These are phyloP conservation scores for Heliconius eleuchia DNA, from an alignment of 1,140 invertebrate genomes.

Conservation along the genomic window DNA sequence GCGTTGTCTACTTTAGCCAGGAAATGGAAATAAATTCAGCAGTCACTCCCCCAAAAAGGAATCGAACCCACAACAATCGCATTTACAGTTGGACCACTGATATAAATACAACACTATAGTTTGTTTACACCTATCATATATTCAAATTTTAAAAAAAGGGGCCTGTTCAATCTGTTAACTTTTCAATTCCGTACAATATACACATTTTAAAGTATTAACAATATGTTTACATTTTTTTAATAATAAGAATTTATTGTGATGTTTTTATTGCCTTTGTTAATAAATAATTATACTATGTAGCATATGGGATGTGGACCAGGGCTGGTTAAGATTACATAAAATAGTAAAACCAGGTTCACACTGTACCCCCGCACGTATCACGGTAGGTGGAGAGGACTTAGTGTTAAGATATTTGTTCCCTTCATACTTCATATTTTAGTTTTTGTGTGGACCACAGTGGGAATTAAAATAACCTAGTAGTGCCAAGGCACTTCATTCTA, in stretches of 20 bases:
- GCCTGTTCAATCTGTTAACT: neutral
- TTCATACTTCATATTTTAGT: too few species aligned
- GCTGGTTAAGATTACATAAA: constrained; percentile 4
- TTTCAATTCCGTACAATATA: constrained; percentile 34
- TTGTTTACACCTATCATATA: constrained; percentile 30
- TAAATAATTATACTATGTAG: constrained; percentile 36
- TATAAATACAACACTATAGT: constrained; percentile 27
- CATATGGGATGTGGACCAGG: neutral
- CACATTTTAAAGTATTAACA: constrained; percentile 30
- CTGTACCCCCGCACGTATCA: too few species aligned
- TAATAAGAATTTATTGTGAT: constrained; percentile 25
- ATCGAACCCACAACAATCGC: too few species aligned
- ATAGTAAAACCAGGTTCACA: neutral
- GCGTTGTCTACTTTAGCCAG: neutral
- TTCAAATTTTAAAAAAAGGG: neutral
- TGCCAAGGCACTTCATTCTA: too few species aligned
- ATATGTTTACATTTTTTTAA: neutral
- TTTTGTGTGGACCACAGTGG: too few species aligned
- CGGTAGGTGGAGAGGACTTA: too few species aligned
- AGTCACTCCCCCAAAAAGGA: too few species aligned
- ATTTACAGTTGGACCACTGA: neutral
- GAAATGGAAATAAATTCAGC: neutral
- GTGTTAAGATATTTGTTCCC: too few species aligned
- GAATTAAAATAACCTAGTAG: too few species aligned
- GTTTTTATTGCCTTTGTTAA: constrained; percentile 34